A percentile compares a stretch with the other conserved stretches of the same genome.
Conservation (phyloP, 2,113 vertebrate species). For the Philantomba maxwellii region DNA sequence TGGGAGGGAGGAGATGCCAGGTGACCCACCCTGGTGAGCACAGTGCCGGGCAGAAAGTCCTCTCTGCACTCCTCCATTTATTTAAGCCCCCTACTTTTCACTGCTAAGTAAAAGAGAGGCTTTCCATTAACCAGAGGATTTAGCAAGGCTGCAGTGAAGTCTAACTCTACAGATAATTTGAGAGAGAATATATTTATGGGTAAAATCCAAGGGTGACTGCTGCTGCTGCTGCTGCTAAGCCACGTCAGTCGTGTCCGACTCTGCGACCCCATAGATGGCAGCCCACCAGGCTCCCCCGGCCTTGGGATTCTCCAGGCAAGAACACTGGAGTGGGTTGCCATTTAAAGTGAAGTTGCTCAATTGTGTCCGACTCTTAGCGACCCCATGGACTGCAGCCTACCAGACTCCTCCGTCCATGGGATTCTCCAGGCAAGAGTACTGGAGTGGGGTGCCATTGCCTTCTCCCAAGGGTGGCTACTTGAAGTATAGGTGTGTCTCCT, state of each 20-base stretch:
- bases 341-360: not conserved
- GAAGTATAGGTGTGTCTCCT: not conserved
- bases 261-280: not conserved
- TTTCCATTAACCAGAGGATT: not conserved
- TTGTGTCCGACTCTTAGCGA: not conserved
- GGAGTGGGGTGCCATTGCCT: not conserved
- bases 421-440: not conserved
- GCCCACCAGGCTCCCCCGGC: not conserved
- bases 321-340: not conserved
- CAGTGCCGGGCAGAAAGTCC: not conserved
- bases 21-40: not conserved
- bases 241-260: rapidly evolving
- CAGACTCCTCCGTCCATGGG: not conserved
- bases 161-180: not conserved
- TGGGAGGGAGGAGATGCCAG: not conserved
- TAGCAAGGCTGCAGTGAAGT: not conserved
- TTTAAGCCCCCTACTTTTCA: not conserved
- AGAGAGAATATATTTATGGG: not conserved
- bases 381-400: not conserved
- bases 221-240: not conserved
- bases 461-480: not conserved
- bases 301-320: not conserved
- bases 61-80: not conserved
- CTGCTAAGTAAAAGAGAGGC: not conserved
- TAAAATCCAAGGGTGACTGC: not conserved